Conservation (phyloP, 2,113 vertebrate species). For the Osmerus eperlanus region DNA sequence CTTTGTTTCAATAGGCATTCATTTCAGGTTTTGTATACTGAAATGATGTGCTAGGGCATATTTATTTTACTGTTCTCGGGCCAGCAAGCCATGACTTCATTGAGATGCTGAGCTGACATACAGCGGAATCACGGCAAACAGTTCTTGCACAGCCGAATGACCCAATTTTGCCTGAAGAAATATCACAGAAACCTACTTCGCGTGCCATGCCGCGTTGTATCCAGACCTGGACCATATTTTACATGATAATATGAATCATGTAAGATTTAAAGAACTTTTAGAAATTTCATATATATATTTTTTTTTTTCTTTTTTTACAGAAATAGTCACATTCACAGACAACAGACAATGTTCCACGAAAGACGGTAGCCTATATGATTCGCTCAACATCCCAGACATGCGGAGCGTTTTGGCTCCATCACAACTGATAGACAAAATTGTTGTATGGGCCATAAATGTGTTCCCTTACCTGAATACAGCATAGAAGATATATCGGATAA, state of each 20-base stretch:
- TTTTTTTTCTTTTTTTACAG: no score
- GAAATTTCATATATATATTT: no score
- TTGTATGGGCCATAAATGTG: background rate
- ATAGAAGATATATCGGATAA: constrained; percentile 33
- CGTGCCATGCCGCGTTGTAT: constrained; percentile 27
- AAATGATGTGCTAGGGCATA: background rate
- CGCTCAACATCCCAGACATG: constrained; percentile 18
- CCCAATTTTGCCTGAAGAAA: constrained; percentile 65
- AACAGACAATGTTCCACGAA: background rate
- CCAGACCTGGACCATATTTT: background rate
- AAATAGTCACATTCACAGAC: background rate
- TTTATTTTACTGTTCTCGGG: background rate
- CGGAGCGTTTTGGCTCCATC: background rate
- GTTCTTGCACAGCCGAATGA: constrained; percentile 52
- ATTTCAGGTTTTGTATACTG: no score
- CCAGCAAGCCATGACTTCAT: background rate
- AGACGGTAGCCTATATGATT: constrained; percentile 9
- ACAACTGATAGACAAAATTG: no score
- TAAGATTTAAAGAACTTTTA: background rate
- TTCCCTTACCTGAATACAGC: constrained; percentile 57
- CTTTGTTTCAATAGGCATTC: no score
- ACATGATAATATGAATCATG: background rate
- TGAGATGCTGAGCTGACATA: background rate
- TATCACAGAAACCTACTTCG: constrained; percentile 23
- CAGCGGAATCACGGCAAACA: background rate